Evolutionary conservation across 2,797 vertebrate genomes (phyloP), one percentile per base, ranked within the genome.

Genomic region (Kryptopterus vitreolus): DNA sequence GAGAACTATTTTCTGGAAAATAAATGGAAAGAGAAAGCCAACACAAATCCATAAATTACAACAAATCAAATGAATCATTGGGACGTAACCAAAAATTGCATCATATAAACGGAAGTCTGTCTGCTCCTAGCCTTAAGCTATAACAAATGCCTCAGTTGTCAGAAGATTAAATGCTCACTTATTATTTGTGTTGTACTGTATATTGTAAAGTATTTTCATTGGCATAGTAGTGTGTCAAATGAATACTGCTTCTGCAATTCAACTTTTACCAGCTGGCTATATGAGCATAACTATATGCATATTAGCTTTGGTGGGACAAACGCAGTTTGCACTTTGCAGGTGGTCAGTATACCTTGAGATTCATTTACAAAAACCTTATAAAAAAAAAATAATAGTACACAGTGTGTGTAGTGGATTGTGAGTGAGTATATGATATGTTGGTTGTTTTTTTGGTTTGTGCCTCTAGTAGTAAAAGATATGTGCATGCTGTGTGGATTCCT

Each of bases 401-500:
- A n/a, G 35, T 38, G 35, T 38, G 35, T 38, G 35, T 38, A 38
- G n/a, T n/a, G n/a, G n/a, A n/a, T n/a, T 38, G 35, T 38, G 35
- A 4, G 35, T 38, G 35, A 4, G 35, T 38, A 38, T 38, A 38
- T 38, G 35, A 38, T 38, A 38, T 38, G 7, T 38, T 38, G 7
- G 35, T 38, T n/a, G n/a, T n/a, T n/a, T n/a, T n/a, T n/a, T n/a
- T n/a, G n/a, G n/a, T n/a, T n/a, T n/a, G n/a, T n/a, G n/a, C n/a
- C n/a, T n/a, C n/a, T n/a, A n/a, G n/a, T n/a, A n/a, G n/a, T n/a
- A n/a, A n/a, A n/a, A n/a, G n/a, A n/a, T n/a, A n/a, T n/a, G n/a
- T n/a, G n/a, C 1, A 66, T 48, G 13, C 55, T 46, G 31, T 72
- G 80, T 72, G 48, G 61, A 77, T 68, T 75, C 43, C 73, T 20